A percentile compares a stretch with the other conserved stretches of the same genome.
Evolutionary conservation across 1,140 invertebrate species (phyloP).

Genomic region (Steinernema feltiae): DNA sequence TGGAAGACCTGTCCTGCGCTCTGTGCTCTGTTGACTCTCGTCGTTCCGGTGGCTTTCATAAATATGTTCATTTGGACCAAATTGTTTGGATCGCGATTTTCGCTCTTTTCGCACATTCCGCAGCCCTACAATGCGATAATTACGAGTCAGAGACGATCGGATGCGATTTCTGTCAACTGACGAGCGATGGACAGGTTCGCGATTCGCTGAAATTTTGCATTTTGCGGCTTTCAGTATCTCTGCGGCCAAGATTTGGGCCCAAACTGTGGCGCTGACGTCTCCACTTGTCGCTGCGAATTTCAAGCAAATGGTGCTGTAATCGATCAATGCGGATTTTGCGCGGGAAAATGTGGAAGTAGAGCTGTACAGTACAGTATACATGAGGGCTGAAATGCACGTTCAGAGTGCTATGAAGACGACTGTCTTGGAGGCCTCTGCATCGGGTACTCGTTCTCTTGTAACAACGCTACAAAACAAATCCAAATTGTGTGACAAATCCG

Average conservation of each 20-base stretch:
- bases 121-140: neutral
- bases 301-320: neutral
- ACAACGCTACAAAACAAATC: neutral
- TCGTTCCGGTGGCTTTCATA: no score
- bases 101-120: neutral
- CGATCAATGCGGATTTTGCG: slow-evolving; percentile 2
- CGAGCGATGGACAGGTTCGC: neutral
- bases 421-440: neutral
- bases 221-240: neutral
- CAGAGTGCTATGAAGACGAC: neutral
- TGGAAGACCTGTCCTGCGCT: no score
- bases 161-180: neutral
- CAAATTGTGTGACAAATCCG: neutral
- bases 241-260: neutral
- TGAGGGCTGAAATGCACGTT: neutral
- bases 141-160: neutral
- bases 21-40: no score
- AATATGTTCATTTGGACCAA: neutral
- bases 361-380: neutral
- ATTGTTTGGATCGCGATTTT: neutral
- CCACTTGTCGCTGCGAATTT: neutral
- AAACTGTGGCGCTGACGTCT: neutral
- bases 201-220: no score
- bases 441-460: neutral
- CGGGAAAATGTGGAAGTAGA: neutral